These are phyloP conservation scores for Rhyacophila brunnea DNA, from an alignment of 1,140 invertebrate species.

Conservation along the genomic window DNA sequence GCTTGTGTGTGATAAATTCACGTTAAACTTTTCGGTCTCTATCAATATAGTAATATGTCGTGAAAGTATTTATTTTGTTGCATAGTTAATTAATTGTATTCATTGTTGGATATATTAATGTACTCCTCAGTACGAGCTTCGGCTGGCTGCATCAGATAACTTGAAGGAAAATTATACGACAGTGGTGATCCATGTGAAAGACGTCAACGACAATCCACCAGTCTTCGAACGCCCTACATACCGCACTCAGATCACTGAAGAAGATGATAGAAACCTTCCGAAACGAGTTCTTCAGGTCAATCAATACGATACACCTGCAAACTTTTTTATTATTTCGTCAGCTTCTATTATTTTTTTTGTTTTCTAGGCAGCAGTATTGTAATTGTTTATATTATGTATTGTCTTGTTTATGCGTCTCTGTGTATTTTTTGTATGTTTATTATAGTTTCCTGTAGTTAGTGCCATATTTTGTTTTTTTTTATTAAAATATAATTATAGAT, in stretches of 20 bases:
- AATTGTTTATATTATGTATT: slow-evolving; percentile 3
- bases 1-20: no score
- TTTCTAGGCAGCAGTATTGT: slow-evolving; percentile 4
- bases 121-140: slow-evolving; percentile 79
- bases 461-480: no score
- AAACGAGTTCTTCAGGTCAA: slow-evolving; percentile 89
- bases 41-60: no score
- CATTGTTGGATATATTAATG: no score
- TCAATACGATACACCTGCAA: not conserved
- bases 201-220: slow-evolving; percentile 84
- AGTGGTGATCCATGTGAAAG: slow-evolving; percentile 93
- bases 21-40: no score
- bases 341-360: slow-evolving; percentile 13
- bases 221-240: slow-evolving; percentile 89
- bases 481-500: no score
- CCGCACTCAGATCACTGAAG: slow-evolving; percentile 92
- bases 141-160: slow-evolving; percentile 91
- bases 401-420: slow-evolving; percentile 4
- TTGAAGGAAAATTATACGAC: slow-evolving; percentile 94
- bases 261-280: slow-evolving; percentile 90
- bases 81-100: no score
- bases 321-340: slow-evolving; percentile 3
- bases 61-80: no score
- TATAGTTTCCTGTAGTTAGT: no score
- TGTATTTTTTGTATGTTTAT: not conserved